Conservation (phyloP, 2,113 vertebrate genomes). For the Riparia riparia region DNA sequence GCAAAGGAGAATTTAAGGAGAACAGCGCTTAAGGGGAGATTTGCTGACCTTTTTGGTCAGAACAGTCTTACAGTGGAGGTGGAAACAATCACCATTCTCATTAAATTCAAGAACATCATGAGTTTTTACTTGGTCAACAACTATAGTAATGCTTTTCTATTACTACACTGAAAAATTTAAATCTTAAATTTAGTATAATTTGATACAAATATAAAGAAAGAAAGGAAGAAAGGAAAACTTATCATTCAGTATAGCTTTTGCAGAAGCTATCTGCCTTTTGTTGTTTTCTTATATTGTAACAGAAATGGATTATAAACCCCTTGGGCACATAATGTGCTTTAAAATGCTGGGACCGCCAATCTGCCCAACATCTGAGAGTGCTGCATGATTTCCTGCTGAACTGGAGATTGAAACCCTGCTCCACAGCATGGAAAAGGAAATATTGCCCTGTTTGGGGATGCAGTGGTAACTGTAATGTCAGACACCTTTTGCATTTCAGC, state of each 20-base stretch:
- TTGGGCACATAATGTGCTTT: background rate
- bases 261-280: background rate
- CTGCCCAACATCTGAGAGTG: background rate
- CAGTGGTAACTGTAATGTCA: background rate
- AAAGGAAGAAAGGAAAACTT: background rate
- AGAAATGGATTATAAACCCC: background rate
- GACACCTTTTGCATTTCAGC: background rate
- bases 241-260: background rate
- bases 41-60: background rate
- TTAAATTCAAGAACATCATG: background rate
- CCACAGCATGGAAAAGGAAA: background rate
- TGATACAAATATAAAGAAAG: background rate
- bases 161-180: background rate
- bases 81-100: background rate
- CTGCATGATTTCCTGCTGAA: background rate
- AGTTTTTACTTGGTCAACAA: background rate
- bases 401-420: background rate
- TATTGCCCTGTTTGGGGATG: background rate
- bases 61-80: background rate
- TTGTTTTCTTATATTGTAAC: background rate
- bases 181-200: background rate
- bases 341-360: background rate
- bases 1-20: background rate
- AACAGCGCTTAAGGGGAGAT: background rate
- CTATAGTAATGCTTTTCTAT: background rate